Percentiles rank a stretch among this genome's conserved stretches.
Conservation (phyloP, 2,888 invertebrate species). For the Crossocerus cetratus region DNA sequence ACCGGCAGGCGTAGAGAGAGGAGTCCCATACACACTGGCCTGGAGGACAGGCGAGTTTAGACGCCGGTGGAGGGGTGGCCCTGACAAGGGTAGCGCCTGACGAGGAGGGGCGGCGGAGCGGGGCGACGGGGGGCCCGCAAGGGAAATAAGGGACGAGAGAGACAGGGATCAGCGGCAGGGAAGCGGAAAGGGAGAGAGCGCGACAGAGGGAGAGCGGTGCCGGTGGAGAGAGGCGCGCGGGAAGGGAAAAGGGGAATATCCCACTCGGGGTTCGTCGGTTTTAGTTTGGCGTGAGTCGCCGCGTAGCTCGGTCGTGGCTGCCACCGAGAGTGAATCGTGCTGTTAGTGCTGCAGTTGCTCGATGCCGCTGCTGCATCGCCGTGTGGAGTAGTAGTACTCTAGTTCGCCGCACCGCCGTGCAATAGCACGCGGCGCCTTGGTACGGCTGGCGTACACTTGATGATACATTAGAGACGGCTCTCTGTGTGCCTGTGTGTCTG, state of each 20-base stretch:
- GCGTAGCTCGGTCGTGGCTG: slow-evolving; percentile 34
- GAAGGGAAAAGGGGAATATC: slow-evolving; percentile 55
- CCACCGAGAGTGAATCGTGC: background rate
- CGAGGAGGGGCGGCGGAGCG: slow-evolving; percentile 21
- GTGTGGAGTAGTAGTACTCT: slow-evolving; percentile 14
- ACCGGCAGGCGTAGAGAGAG: slow-evolving; percentile 33
- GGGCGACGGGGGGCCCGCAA: background rate
- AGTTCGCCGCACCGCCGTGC: slow-evolving; percentile 40
- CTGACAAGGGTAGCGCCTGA: slow-evolving; percentile 33
- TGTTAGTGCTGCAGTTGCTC: slow-evolving; percentile 15
- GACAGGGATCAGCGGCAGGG: slow-evolving; percentile 35
- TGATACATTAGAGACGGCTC: too few species aligned
- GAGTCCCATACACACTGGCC: slow-evolving; percentile 27
- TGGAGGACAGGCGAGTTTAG: slow-evolving; percentile 40
- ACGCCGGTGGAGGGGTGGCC: slow-evolving; percentile 29
- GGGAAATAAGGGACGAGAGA: slow-evolving; percentile 7
- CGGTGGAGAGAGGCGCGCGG: slow-evolving; percentile 29
- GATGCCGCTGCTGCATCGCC: slow-evolving; percentile 31
- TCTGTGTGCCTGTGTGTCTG: too few species aligned
- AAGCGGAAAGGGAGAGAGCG: slow-evolving; percentile 12
- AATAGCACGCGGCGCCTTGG: slow-evolving; percentile 45
- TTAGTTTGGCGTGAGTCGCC: slow-evolving; percentile 63
- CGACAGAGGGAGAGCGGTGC: slow-evolving; percentile 40
- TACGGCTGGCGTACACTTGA: slow-evolving; percentile 35
- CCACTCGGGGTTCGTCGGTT: slow-evolving; percentile 49